Evolutionary conservation across 2,797 vertebrate species (phyloP).

Genomic region (Megalops cyprinoides): DNA sequence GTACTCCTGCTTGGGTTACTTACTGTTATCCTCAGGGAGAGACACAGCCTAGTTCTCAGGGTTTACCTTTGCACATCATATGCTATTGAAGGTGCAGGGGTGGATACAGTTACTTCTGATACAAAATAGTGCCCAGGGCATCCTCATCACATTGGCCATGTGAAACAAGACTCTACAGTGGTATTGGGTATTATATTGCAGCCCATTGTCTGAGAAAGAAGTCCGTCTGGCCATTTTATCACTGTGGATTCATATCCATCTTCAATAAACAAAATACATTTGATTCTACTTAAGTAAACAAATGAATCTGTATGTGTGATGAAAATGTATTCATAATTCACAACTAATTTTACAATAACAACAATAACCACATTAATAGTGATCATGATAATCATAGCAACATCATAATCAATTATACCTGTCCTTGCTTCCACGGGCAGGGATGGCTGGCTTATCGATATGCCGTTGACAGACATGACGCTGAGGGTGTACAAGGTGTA

Average conservation of each 20-base stretch:
- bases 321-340: no score
- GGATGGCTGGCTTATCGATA: constrained; percentile 86
- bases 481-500: constrained; percentile 82
- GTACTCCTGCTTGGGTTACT: constrained; percentile 60
- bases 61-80: constrained; percentile 68
- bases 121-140: constrained; percentile 42
- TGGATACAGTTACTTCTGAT: constrained; percentile 63
- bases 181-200: constrained; percentile 50
- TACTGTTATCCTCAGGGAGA: constrained; percentile 51
- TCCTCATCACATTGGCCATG: constrained; percentile 55
- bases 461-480: constrained; percentile 80
- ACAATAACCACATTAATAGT: not conserved
- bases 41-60: constrained; percentile 74
- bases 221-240: constrained; percentile 30
- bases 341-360: not conserved
- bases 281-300: not conserved
- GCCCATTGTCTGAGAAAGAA: constrained; percentile 60
- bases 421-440: constrained; percentile 73
- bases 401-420: constrained; percentile 67
- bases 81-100: constrained; percentile 46
- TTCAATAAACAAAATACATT: constrained; percentile 42
- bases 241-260: constrained; percentile 39
- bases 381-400: not conserved
- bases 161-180: constrained; percentile 58
- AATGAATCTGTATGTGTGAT: no score